These are phyloP conservation scores for Callopanchax toddi DNA, from an alignment of 2,113 vertebrate genomes.

Conservation along the genomic window DNA sequence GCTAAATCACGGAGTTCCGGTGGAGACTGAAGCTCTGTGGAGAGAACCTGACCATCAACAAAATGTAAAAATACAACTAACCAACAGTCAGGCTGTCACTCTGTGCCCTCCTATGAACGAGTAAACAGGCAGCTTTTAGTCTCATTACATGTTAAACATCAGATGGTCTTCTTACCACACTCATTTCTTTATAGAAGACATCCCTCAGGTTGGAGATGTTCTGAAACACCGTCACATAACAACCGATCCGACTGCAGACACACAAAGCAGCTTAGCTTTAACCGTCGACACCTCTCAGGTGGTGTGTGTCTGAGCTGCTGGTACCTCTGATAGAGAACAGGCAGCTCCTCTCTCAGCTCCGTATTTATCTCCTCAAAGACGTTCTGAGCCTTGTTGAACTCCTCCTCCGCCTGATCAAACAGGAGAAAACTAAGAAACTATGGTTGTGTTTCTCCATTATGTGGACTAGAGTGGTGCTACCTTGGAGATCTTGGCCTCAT, in stretches of 20 bases:
- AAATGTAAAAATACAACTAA: too few species aligned
- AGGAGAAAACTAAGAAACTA: accelerated
- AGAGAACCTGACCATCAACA: too few species aligned
- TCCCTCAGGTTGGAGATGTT: slow-evolving; percentile 94
- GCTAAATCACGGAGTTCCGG: too few species aligned
- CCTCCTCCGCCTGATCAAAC: slow-evolving; percentile 87
- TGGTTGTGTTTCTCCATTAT: accelerated
- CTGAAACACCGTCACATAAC: slow-evolving; percentile 91
- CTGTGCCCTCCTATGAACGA: too few species aligned
- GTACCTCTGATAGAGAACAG: slow-evolving; percentile 89
- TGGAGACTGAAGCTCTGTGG: too few species aligned
- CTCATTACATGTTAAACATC: too few species aligned
- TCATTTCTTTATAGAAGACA: slow-evolving; percentile 97
- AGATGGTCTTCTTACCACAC: slow-evolving; percentile 80
- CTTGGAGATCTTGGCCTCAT: slow-evolving; percentile 90
- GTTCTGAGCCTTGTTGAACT: slow-evolving; percentile 89
- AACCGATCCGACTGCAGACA: slow-evolving; percentile 85
- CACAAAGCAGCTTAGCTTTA: too few species aligned
- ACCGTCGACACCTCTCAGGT: neutral
- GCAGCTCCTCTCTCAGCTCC: slow-evolving; percentile 91
- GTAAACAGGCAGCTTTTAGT: too few species aligned
- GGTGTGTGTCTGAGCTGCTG: neutral
- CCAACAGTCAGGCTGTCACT: too few species aligned
- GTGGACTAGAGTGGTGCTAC: slow-evolving; percentile 53
- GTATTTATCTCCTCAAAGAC: slow-evolving; percentile 94